Evolutionary conservation across 2,888 invertebrate genomes (phyloP), one percentile per base, ranked within the genome.

Genomic region (Hylaea fasciaria): DNA sequence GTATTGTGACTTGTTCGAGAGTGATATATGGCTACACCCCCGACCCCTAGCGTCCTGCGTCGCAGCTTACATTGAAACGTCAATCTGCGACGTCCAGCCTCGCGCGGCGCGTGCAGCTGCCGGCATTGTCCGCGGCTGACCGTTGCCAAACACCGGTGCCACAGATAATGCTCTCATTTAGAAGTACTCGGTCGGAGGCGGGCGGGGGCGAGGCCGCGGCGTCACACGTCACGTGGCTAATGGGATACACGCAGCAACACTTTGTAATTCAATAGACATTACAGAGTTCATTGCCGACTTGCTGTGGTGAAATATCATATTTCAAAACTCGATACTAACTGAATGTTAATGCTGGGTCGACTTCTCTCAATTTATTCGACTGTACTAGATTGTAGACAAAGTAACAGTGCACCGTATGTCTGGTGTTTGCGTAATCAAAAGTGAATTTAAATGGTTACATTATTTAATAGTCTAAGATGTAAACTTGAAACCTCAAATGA

Each of bases 81-180:
- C 57, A 35, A 56, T 47, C 48, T 40, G 28, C 39, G 45, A 58
- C 14, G 55, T 41, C 37, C 32, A 7, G 16, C 14, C 16, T 37
- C 32, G n/a, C n/a, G n/a, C n/a, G n/a, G n/a, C n/a, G 32, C 39
- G 35, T 32, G 47, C 77, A 77, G 76, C 78, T 77, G 77, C 64
- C 51, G 47, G 58, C 63, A 72, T 75, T 76, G 77, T 76, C 44
- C 57, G 35, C 32, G 66, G 62, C 59, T 67, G 74, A 68, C 77
- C 77, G 70, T 68, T 74, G 69, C 57, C 11, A 67, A 65, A 64
- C 46, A 14, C 32, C 46, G 32, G 46, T 10, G n/a, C 53, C 32
- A 10, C 10, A 54, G 57, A 51, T 52, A 61, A 54, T 44, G 47
- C 32, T 49, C 46, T 43, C 41, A 48, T 59, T 47, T 12, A 41